phyloP scores from a whole-genome alignment of 1,140 invertebrate genomes.

The Diorhabda carinulata region DNA sequence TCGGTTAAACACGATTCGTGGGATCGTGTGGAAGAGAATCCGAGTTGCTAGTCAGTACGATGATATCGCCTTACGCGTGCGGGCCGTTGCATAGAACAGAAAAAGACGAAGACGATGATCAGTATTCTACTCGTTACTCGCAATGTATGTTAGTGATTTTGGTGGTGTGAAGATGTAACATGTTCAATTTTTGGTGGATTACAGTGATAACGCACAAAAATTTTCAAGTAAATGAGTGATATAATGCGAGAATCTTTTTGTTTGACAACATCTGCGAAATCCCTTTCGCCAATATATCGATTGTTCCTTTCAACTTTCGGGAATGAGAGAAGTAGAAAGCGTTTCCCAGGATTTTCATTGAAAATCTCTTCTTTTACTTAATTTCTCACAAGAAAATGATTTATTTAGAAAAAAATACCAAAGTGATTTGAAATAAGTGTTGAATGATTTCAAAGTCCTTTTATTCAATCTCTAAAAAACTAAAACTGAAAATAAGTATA shows the following conservation, averaged over 20 bases:
- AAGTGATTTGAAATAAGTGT: no score
- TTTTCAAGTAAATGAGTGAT: not conserved
- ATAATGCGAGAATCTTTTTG: not conserved
- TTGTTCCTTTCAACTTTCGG: not conserved
- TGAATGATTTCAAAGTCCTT: no score
- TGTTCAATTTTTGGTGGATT: not conserved
- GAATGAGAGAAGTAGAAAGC: not conserved
- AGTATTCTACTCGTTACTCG: conserved; percentile 20
- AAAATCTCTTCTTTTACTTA: not conserved
- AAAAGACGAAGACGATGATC: conserved; percentile 25
- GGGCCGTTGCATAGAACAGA: conserved; percentile 30
- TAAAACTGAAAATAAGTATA: no score
- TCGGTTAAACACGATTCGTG: conserved; percentile 1
- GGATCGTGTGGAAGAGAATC: not conserved
- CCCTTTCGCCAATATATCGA: conserved; percentile 1
- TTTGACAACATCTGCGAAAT: not conserved
- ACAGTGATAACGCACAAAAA: not conserved
- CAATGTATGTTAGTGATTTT: conserved; percentile 18
- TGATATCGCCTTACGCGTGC: conserved; percentile 36
- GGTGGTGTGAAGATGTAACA: conserved; percentile 10
- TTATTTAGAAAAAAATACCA: no score
- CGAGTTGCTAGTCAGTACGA: conserved; percentile 24
- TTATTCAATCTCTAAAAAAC: no score
- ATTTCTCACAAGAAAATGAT: no score
- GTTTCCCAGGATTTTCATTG: not conserved